Evolutionary conservation across 92 coral and sea anemone genomes (phyloP).

Genomic region (Pocillopora meandrina): DNA sequence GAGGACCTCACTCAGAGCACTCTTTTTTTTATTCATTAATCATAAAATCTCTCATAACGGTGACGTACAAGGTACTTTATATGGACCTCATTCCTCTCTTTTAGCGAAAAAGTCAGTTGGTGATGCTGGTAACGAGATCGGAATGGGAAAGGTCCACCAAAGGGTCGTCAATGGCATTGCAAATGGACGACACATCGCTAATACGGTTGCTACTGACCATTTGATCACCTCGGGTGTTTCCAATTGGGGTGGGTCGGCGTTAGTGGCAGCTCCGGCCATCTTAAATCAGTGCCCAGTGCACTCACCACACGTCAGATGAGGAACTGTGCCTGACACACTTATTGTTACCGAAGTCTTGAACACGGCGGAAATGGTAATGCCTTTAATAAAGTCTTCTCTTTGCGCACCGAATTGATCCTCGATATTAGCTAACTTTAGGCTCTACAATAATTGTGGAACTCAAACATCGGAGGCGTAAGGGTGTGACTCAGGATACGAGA

Average conservation of each 20-base stretch:
- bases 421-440: conserved; percentile 2
- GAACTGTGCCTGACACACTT: conserved; percentile 13
- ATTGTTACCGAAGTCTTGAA: conserved; percentile 16
- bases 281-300: conserved; percentile 72
- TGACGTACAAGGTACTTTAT: too few species aligned
- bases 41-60: too few species aligned
- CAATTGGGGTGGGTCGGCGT: conserved; percentile 76
- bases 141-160: conserved; percentile 89
- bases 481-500: not conserved
- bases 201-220: conserved; percentile 69
- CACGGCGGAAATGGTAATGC: conserved; percentile 58
- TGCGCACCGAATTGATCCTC: too few species aligned
- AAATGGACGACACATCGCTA: conserved; percentile 75
- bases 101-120: conserved; percentile 69
- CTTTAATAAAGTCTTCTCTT: too few species aligned
- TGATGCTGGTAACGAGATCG: conserved; percentile 97
- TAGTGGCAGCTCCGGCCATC: conserved; percentile 50
- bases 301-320: conserved; percentile 59
- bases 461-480: too few species aligned
- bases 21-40: too few species aligned
- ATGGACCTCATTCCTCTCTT: not conserved
- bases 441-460: too few species aligned
- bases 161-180: conserved; percentile 62
- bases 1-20: too few species aligned
- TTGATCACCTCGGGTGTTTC: conserved; percentile 95